Evolutionary conservation across 2,113 vertebrate species (phyloP).

Genomic region (Menidia beryllina): DNA sequence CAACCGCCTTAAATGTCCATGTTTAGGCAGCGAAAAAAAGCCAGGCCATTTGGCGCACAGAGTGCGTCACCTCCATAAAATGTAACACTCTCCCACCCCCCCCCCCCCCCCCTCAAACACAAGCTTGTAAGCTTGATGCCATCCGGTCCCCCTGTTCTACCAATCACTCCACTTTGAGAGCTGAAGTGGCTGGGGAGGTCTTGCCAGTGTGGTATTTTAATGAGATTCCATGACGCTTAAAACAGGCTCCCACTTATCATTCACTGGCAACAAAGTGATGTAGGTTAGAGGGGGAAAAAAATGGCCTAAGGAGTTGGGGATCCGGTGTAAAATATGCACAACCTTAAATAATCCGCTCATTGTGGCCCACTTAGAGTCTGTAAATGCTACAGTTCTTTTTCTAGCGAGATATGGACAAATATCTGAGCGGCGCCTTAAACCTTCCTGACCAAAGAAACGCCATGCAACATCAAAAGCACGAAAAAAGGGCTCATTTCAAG

Average conservation of each 20-base stretch:
- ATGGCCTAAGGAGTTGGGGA: background rate
- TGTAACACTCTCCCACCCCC: constrained; percentile 1
- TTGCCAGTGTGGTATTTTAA: constrained; percentile 71
- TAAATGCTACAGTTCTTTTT: too few relatives aligned
- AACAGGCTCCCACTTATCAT: constrained; percentile 37
- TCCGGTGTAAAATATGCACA: too few relatives aligned
- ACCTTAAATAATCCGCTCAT: too few relatives aligned
- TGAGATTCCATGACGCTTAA: constrained; percentile 68
- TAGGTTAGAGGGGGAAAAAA: constrained; percentile 25
- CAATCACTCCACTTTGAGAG: constrained; percentile 50
- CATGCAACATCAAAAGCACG: too few relatives aligned
- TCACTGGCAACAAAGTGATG: constrained; percentile 14
- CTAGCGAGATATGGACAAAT: too few relatives aligned
- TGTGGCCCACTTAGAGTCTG: too few relatives aligned
- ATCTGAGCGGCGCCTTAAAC: too few relatives aligned
- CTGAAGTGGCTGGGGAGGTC: constrained; percentile 41
- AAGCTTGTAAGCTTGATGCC: constrained; percentile 22
- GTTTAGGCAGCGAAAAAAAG: constrained; percentile 59
- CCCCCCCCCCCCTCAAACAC: constrained; percentile 2
- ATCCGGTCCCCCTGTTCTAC: constrained; percentile 20
- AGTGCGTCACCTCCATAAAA: constrained; percentile 51
- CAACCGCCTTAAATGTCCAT: constrained; percentile 52
- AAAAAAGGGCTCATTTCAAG: too few relatives aligned
- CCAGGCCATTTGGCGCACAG: background rate
- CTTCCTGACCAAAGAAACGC: too few relatives aligned